phyloP scores from a whole-genome alignment of 2,113 vertebrate species.

The Arvicanthis niloticus region DNA sequence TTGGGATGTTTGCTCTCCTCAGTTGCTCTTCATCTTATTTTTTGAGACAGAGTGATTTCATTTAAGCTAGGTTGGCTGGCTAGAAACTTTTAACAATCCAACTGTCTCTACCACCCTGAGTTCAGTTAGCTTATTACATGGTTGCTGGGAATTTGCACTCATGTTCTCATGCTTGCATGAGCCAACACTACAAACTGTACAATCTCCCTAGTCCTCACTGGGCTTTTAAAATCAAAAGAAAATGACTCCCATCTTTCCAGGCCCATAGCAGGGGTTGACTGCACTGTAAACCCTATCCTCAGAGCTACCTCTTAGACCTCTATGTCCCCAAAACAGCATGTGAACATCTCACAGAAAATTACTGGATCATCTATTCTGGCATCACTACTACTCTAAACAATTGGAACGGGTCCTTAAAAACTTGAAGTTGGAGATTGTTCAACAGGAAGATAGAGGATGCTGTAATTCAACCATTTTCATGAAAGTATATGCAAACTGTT shows the following conservation, averaged over 20 bases:
- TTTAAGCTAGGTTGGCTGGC: not conserved
- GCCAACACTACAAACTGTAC: not conserved
- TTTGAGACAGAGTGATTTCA: not conserved
- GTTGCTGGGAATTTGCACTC: not conserved
- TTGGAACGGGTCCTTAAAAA: not conserved
- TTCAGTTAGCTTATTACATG: not conserved
- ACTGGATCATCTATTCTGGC: not conserved
- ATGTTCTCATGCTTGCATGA: not conserved
- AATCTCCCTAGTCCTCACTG: not conserved
- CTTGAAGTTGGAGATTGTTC: not conserved
- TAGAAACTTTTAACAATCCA: not conserved
- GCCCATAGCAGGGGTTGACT: not conserved
- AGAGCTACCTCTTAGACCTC: not conserved
- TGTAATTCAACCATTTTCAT: not conserved
- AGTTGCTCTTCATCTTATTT: not conserved
- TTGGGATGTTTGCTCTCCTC: not conserved
- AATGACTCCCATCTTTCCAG: not conserved
- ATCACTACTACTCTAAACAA: not conserved
- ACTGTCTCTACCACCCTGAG: not conserved
- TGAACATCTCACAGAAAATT: no score
- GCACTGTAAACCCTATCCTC: fast-evolving
- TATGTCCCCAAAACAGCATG: not conserved
- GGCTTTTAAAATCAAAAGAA: not conserved
- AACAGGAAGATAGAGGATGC: not conserved
- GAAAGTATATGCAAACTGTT: not conserved